These are phyloP conservation scores for Muntiacus reevesi DNA, from an alignment of 2,113 vertebrate species.

Conservation along the genomic window DNA sequence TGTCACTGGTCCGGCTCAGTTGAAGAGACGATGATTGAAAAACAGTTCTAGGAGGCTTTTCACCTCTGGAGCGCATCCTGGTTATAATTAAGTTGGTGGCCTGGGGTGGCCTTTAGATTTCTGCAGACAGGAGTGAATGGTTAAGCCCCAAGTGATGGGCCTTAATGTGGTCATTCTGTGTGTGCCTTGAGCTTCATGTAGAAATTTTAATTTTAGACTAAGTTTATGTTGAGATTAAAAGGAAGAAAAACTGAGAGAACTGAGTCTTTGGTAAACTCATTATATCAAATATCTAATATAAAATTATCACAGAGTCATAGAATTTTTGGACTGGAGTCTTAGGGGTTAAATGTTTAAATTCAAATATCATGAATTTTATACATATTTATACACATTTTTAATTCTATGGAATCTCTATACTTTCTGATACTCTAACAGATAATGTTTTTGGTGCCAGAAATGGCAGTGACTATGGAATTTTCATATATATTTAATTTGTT, in stretches of 20 bases:
- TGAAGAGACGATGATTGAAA: slow-evolving; percentile 82
- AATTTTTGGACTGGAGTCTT: background rate
- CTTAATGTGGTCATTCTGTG: background rate
- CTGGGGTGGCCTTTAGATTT: slow-evolving; percentile 56
- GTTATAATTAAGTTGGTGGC: slow-evolving; percentile 72
- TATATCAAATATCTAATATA: background rate
- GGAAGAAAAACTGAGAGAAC: background rate
- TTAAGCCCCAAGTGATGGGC: slow-evolving; percentile 46
- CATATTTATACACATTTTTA: background rate
- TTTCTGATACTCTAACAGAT: background rate
- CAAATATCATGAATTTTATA: background rate
- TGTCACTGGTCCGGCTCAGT: slow-evolving; percentile 79
- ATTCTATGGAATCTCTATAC: background rate
- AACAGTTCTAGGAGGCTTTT: slow-evolving; percentile 82
- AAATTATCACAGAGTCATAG: background rate
- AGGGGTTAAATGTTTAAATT: background rate
- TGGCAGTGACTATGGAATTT: background rate
- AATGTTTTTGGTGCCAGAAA: background rate
- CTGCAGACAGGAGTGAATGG: slow-evolving; percentile 24
- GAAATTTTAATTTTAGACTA: slow-evolving; percentile 30
- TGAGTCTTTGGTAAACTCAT: background rate
- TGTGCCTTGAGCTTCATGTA: background rate
- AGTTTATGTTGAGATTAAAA: background rate
- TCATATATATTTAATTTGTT: background rate
- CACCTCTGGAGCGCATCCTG: slow-evolving; percentile 80